phyloP scores from a whole-genome alignment of 2,888 invertebrate genomes.

The Hyalella azteca region DNA sequence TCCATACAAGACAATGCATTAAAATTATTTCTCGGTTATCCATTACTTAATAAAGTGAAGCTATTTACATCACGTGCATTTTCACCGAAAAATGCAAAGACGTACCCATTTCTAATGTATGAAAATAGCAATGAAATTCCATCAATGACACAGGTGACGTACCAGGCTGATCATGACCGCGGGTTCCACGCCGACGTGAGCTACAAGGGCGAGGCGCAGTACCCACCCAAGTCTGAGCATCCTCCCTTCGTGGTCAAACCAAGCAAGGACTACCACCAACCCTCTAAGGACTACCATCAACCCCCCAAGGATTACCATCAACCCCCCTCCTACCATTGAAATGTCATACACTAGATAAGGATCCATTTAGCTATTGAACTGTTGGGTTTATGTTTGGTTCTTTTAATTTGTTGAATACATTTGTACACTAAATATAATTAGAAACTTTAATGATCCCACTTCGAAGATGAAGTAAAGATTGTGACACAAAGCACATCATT shows the following conservation, averaged over 20 bases:
- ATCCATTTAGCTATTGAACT: background rate
- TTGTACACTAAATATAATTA: background rate
- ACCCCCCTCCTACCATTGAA: background rate
- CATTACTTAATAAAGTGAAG: too few species aligned
- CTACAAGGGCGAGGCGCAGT: conserved; percentile 75
- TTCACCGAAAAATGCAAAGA: too few species aligned
- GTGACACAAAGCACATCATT: too few species aligned
- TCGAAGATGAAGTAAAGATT: too few species aligned
- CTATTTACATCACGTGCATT: too few species aligned
- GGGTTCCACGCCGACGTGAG: conserved; percentile 87
- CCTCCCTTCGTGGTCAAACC: conserved; percentile 45
- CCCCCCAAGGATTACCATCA: background rate
- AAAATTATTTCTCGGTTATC: too few species aligned
- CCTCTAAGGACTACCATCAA: background rate
- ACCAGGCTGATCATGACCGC: conserved; percentile 84
- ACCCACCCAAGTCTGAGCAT: conserved; percentile 61
- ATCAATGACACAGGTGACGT: conserved; percentile 40
- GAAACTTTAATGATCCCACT: too few species aligned
- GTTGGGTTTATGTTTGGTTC: background rate
- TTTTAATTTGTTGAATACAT: background rate
- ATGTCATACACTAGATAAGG: background rate
- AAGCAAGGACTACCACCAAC: conserved; percentile 36
- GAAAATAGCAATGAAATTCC: too few species aligned
- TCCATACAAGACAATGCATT: too few species aligned
- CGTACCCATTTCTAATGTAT: too few species aligned